Base-by-base conservation (phyloP, 2,888 invertebrate species). In the Orthonychiurus folsomi region DNA sequence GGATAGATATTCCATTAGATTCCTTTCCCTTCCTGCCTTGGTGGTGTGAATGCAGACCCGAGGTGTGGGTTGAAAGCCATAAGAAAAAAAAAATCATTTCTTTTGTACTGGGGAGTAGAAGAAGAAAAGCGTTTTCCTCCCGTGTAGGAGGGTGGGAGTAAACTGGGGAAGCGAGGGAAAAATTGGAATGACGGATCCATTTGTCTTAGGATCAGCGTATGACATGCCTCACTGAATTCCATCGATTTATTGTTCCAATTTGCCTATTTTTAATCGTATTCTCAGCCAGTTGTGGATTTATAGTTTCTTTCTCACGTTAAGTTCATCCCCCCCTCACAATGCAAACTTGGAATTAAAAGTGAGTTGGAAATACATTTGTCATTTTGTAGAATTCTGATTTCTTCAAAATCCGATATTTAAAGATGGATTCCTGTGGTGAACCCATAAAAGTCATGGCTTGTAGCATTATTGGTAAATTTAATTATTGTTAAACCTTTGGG, bases 111-210 rank as follows among this genome's bases (percentile, higher is more conserved):
- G 37, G 5, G 37, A 9, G 37, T 37, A 15, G 9, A 37, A 37
- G 37, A 37, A 37, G 37, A 37, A 37, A 37, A 37, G 15, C 37
- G 37, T 37, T 37, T 9, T 37, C 5, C 37, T 15, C 37, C 37
- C 37, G 5, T 37, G 37, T 15, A 37, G 15, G 5, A 37, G 37
- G 15, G 37, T 37, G 15, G 37, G 37, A 37, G n/a, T n/a, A n/a
- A n/a, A n/a, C n/a, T n/a, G n/a, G n/a, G n/a, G n/a, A n/a, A 37
- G 37, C 37, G 37, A 37, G 37, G 37, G 37, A 37, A 37, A 37
- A 37, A 37, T 37, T 37, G 37, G 37, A 37, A 37, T 37, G 37
- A 37, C 37, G 37, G 37, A 37, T 37, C 37, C 37, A 37, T 37
- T 37, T 37, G 37, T 37, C 37, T 37, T 37, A 37, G 37, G 37